These are phyloP conservation scores for Centropus bengalensis DNA, from an alignment of 2,113 vertebrate genomes.

Conservation along the genomic window DNA sequence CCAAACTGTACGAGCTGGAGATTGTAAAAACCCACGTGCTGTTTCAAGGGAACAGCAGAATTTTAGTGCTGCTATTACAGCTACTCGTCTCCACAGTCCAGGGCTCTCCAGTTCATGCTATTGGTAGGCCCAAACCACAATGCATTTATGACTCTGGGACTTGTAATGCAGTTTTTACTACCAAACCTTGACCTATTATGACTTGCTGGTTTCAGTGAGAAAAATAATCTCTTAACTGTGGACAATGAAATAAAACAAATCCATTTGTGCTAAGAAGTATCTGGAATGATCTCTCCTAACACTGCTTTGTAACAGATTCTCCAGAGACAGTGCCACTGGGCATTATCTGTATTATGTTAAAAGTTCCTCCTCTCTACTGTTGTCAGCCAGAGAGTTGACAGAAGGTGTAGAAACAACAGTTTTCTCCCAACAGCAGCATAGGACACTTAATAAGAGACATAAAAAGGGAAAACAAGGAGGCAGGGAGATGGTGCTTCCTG, in stretches of 20 bases:
- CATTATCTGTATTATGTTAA: not conserved
- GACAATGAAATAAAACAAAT: not conserved
- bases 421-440: not conserved
- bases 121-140: not conserved
- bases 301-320: not conserved
- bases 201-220: not conserved
- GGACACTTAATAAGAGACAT: not conserved
- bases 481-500: not conserved
- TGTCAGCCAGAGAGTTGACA: not conserved
- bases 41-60: not conserved
- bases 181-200: not conserved
- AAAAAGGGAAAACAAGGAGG: not conserved
- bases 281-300: not conserved
- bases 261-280: not conserved
- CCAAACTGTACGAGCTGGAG: not conserved
- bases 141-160: not conserved
- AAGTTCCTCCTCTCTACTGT: not conserved
- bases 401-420: not conserved
- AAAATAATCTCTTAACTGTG: not conserved
- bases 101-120: not conserved
- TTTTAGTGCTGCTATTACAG: not conserved
- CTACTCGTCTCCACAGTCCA: not conserved
- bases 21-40: not conserved
- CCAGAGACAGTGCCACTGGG: not conserved
- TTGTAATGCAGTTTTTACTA: not conserved